Evolutionary conservation across 2,113 vertebrate genomes (phyloP), one percentile per base, ranked within the genome.

Genomic region (Percina caprodes): DNA sequence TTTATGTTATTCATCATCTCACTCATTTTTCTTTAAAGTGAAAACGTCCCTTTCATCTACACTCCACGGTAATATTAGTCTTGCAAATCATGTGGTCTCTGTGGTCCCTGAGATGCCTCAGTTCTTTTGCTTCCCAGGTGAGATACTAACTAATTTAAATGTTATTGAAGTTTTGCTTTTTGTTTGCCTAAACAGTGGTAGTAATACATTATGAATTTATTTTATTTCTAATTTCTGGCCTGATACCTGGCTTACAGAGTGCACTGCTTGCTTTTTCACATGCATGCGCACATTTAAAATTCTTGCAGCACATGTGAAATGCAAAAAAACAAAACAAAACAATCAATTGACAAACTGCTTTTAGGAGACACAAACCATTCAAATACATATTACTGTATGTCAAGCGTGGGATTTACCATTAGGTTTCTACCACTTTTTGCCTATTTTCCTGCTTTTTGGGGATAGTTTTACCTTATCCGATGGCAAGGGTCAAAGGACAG

Each of bases 41-140:
- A 70, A 88, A 89, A 51, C 52, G 58, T 48, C 54, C 23, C 79
- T 89, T 84, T 89, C 62, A 88, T 90, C 83, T 79, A 35, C 5
- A 1, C 61, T 71, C 54, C 69, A 46, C 23, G 55, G 46, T 55
- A 46, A 66, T n/a, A 58, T 60, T 11, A 24, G 16, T 24, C 66
- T 73, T 77, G 69, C 14, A 75, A 80, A 78, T 82, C 49, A 51
- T 18, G 35, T 45, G 16, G 51, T 30, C 52, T 69, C 45, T 67
- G 39, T 69, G 77, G 70, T 88, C 75, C 61, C 48, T 60, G 48
- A 74, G 45, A 74, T 67, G 65, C 59, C 62, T 55, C 60, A 69
- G 13, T 66, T 80, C 74, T 49, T 69, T 14, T 33, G 49, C 19
- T 55, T 65, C 75, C 80, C 83, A 71, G 69, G 58, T 71, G 48